Conservation (phyloP, 2,888 invertebrate genomes). For the Drosophila quinaria region DNA sequence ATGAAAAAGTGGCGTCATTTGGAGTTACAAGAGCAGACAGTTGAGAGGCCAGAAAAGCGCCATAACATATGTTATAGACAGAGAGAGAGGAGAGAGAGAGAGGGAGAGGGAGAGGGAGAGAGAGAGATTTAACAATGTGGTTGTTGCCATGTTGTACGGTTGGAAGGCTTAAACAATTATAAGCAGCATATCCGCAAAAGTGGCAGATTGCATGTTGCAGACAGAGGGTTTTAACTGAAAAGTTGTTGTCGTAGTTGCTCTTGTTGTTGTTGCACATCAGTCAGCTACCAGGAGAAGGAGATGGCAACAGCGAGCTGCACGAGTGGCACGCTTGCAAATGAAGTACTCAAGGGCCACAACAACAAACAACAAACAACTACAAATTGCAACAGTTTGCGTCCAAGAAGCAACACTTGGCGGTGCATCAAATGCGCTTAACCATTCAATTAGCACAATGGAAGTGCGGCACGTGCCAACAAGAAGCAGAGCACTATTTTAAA, state of each 20-base stretch:
- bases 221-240: conserved; percentile 26
- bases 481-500: not conserved
- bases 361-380: conserved; percentile 37
- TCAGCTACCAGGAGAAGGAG: conserved; percentile 12
- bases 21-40: conserved; percentile 22
- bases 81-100: not conserved
- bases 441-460: conserved; percentile 68
- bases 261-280: conserved; percentile 11
- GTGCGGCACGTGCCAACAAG: conserved; percentile 39
- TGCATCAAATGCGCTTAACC: conserved; percentile 67
- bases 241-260: conserved; percentile 19
- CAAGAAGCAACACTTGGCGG: conserved; percentile 32
- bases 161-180: conserved; percentile 61
- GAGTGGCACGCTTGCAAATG: conserved; percentile 36
- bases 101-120: not conserved
- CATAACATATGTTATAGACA: conserved; percentile 44
- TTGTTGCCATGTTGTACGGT: conserved; percentile 23
- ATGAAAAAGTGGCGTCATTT: conserved; percentile 41
- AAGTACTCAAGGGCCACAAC: conserved; percentile 17
- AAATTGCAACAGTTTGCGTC: conserved; percentile 45
- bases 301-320: not conserved
- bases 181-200: conserved; percentile 52
- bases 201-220: conserved; percentile 61
- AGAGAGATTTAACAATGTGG: conserved; percentile 5
- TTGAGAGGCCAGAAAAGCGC: conserved; percentile 25